A percentile compares a stretch with the other conserved stretches of the same genome.
These are phyloP conservation scores for Phocoena phocoena DNA, from an alignment of 2,113 vertebrate species.

Conservation along the genomic window DNA sequence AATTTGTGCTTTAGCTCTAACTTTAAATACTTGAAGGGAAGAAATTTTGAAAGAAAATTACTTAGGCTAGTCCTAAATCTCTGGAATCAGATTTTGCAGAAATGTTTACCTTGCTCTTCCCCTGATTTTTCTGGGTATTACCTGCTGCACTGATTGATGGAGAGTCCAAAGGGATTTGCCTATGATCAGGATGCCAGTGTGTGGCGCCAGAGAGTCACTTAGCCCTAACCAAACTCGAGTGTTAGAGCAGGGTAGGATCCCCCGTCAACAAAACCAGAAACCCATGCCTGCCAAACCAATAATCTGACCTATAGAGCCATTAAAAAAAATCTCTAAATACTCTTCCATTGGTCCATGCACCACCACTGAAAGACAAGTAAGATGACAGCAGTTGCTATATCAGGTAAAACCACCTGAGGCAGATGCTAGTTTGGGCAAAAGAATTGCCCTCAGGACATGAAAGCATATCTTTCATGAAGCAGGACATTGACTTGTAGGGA, in stretches of 20 bases:
- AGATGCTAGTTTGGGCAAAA: neutral
- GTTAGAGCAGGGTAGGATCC: neutral
- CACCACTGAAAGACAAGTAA: neutral
- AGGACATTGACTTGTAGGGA: neutral
- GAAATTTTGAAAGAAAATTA: neutral
- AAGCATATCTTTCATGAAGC: neutral
- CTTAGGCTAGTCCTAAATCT: neutral
- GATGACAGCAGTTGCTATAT: neutral
- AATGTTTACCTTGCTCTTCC: neutral
- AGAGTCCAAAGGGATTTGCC: neutral
- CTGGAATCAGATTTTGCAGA: neutral
- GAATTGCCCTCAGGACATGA: neutral
- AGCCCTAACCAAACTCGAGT: neutral
- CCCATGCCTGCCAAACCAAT: too few relatives aligned
- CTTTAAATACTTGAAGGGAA: neutral
- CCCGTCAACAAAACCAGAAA: neutral
- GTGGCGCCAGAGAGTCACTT: slow-evolving; percentile 47
- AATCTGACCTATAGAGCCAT: neutral
- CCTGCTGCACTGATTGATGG: neutral
- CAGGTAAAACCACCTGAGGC: neutral
- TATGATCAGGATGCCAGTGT: neutral
- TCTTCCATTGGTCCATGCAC: neutral
- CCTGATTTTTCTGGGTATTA: neutral
- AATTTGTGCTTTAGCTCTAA: neutral
- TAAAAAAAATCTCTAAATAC: neutral